Evolutionary conservation across 2,888 invertebrate genomes (phyloP).

Genomic region (Tiphia femorata): DNA sequence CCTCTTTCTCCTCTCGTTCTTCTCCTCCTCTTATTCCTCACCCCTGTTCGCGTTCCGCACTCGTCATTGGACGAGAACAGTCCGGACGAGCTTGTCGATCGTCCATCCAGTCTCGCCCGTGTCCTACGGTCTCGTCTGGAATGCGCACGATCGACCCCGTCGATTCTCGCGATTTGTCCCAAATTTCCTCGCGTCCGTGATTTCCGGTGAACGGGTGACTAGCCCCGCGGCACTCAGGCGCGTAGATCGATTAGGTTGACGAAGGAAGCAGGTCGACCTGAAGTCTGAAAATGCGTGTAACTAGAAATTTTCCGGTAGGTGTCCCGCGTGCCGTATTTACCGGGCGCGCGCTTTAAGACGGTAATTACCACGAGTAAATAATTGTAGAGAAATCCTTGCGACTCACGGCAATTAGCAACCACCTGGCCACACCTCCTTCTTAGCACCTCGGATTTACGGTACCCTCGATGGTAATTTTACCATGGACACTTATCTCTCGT

Average conservation of each 20-base stretch:
- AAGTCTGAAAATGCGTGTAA: too few species aligned
- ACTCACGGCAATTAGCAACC: background rate
- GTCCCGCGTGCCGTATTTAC: too few species aligned
- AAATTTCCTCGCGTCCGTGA: too few species aligned
- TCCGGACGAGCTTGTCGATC: conserved; percentile 40
- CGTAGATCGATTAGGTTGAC: too few species aligned
- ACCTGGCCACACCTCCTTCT: conserved; percentile 7
- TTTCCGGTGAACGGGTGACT: too few species aligned
- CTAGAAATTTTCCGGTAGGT: too few species aligned
- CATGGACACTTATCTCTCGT: too few species aligned
- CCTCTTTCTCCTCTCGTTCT: conserved; percentile 29
- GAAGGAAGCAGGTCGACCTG: too few species aligned
- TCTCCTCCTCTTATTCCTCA: conserved; percentile 33
- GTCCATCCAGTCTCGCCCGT: conserved; percentile 19
- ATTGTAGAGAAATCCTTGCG: conserved; percentile 9
- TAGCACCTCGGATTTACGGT: conserved; percentile 20
- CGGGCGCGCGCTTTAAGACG: too few species aligned
- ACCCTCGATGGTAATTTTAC: conserved; percentile 2
- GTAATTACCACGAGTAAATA: conserved; percentile 33
- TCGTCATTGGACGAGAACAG: conserved; percentile 38
- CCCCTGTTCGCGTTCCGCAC: conserved; percentile 19
- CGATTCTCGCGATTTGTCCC: too few species aligned
- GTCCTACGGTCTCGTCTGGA: conserved; percentile 27
- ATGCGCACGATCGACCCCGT: conserved; percentile 38
- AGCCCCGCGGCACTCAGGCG: too few species aligned